These are phyloP conservation scores for Pangasius macronema DNA, from an alignment of 2,797 vertebrate species.

Conservation along the genomic window DNA sequence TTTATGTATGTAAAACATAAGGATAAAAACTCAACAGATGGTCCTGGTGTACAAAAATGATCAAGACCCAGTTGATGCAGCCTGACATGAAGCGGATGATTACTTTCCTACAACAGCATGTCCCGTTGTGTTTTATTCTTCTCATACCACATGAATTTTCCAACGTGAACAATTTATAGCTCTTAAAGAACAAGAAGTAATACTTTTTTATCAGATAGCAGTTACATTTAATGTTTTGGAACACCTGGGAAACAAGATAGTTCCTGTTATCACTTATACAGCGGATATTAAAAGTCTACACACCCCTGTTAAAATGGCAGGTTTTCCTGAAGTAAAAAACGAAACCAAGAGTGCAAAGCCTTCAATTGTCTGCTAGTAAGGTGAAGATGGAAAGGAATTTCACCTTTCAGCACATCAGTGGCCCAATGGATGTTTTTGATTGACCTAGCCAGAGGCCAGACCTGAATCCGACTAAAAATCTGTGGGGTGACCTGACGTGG, in stretches of 20 bases:
- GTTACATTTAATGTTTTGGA: neutral
- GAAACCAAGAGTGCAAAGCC: too few species aligned
- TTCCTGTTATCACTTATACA: neutral
- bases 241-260: neutral
- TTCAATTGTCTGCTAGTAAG: too few species aligned
- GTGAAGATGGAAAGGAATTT: too few species aligned
- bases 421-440: too few species aligned
- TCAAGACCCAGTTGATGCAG: neutral
- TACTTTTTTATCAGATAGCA: neutral
- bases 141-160: neutral
- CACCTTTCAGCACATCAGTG: too few species aligned
- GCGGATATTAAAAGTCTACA: too few species aligned
- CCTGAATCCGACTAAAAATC: too few species aligned
- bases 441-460: too few species aligned
- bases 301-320: too few species aligned
- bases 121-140: neutral
- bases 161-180: neutral
- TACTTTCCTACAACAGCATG: neutral
- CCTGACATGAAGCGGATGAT: neutral
- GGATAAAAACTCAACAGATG: neutral
- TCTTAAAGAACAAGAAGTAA: neutral
- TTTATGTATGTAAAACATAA: neutral
- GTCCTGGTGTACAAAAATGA: neutral
- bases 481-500: too few species aligned
- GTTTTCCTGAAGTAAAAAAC: too few species aligned